Conservation (phyloP, 2,888 invertebrate species). For the Harpalus rufipes region DNA sequence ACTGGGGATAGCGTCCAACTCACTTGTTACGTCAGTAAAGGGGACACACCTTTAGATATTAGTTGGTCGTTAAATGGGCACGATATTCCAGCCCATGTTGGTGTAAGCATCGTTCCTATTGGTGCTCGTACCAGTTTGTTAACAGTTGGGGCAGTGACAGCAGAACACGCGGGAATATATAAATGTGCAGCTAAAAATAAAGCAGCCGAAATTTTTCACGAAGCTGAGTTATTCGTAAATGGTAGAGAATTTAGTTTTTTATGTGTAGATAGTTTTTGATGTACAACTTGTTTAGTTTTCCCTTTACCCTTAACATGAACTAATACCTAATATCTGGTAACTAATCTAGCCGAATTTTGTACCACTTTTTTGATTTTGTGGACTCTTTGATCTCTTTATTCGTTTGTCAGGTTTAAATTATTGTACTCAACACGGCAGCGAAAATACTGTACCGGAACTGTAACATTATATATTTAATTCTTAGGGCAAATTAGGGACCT, state of each 20-base stretch:
- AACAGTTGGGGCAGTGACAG: slow-evolving; percentile 82
- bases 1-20: slow-evolving; percentile 72
- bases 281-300: slow-evolving; percentile 24
- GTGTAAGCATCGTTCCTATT: slow-evolving; percentile 78
- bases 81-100: slow-evolving; percentile 80
- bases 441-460: too few relatives aligned
- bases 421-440: too few relatives aligned
- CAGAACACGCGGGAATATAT: slow-evolving; percentile 85
- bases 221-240: slow-evolving; percentile 83
- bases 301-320: slow-evolving; percentile 60
- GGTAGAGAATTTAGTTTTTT: slow-evolving; percentile 78
- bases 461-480: too few relatives aligned
- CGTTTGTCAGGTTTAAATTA: too few relatives aligned
- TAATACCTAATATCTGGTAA: too few relatives aligned
- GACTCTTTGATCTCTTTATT: too few relatives aligned
- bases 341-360: too few relatives aligned
- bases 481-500: too few relatives aligned
- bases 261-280: slow-evolving; percentile 30
- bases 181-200: slow-evolving; percentile 84
- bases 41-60: slow-evolving; percentile 86
- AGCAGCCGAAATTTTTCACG: slow-evolving; percentile 83
- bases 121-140: slow-evolving; percentile 79
- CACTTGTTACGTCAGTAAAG: slow-evolving; percentile 82
- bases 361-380: too few relatives aligned
- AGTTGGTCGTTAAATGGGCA: slow-evolving; percentile 86